Conservation (phyloP, 2,113 vertebrate genomes). For the Toxotes jaculatrix region DNA sequence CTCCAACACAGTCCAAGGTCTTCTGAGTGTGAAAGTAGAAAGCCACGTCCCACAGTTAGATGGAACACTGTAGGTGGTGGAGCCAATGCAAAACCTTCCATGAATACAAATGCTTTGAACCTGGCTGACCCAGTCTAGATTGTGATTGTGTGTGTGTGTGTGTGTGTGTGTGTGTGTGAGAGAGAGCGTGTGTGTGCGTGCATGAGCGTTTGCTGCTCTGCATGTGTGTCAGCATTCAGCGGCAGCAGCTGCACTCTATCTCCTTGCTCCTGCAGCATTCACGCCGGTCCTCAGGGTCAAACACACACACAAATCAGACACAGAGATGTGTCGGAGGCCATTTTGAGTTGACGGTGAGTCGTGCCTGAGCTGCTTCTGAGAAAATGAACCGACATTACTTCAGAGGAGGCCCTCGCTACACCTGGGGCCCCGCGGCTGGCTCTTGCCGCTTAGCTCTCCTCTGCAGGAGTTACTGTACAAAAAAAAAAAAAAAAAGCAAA, state of each 20-base stretch:
- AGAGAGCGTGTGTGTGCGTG: background rate
- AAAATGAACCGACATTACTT: constrained; percentile 80
- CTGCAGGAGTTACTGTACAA: constrained; percentile 54
- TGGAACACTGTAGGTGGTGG: constrained; percentile 82
- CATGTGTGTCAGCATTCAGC: constrained; percentile 73
- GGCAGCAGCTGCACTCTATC: constrained; percentile 77
- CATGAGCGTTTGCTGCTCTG: constrained; percentile 28
- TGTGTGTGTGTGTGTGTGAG: constrained; percentile 12
- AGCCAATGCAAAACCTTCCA: constrained; percentile 82
- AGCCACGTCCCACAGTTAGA: constrained; percentile 75
- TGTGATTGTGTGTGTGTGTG: constrained; percentile 69
- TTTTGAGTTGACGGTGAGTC: constrained; percentile 75
- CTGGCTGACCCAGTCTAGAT: constrained; percentile 77
- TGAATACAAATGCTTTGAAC: constrained; percentile 84
- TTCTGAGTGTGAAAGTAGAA: constrained; percentile 73
- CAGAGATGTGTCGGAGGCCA: constrained; percentile 78
- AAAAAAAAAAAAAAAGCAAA: constrained; percentile 15
- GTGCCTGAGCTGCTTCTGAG: constrained; percentile 73
- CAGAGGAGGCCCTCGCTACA: constrained; percentile 66
- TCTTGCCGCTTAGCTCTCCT: constrained; percentile 46
- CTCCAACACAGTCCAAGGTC: constrained; percentile 73
- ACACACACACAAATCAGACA: constrained; percentile 80
- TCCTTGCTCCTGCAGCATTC: constrained; percentile 73
- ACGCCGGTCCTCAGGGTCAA: constrained; percentile 77
- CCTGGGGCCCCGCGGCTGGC: constrained; percentile 56